A percentile compares a stretch with the other conserved stretches of the same genome.
Conservation (phyloP, 2,888 invertebrate genomes). For the Phortica magna region DNA sequence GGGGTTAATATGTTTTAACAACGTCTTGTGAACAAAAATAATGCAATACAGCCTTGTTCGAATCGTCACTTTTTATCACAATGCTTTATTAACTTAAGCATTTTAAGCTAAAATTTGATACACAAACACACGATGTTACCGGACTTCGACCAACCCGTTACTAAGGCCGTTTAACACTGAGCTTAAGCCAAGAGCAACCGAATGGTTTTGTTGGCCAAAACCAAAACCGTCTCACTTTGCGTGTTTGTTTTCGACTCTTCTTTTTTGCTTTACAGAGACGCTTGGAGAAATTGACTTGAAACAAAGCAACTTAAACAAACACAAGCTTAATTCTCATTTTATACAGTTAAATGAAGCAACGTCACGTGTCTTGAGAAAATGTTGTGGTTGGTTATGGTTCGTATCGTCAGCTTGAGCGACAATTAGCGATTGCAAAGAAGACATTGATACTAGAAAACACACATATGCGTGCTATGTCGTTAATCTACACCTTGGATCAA, state of each 20-base stretch:
- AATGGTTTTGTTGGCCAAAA: not conserved
- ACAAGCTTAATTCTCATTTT: slow-evolving; percentile 27
- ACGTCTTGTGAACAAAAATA: no score
- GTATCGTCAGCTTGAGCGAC: slow-evolving; percentile 15
- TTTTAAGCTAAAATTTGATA: no score
- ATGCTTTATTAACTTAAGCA: no score
- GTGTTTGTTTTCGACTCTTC: not conserved
- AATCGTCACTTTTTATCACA: no score
- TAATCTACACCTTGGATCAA: not conserved
- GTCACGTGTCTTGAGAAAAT: slow-evolving; percentile 8
- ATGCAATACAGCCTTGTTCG: no score
- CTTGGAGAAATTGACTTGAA: slow-evolving; percentile 42
- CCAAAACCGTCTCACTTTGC: not conserved
- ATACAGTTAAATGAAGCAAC: not conserved
- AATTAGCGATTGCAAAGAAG: not conserved
- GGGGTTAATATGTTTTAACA: no score
- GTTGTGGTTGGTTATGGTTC: slow-evolving; percentile 46
- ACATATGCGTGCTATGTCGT: not conserved
- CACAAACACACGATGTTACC: not conserved
- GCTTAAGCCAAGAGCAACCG: not conserved
- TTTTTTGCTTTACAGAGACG: slow-evolving; percentile 5
- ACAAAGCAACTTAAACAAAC: slow-evolving; percentile 9
- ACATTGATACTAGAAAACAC: not conserved
- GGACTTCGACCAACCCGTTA: not conserved
- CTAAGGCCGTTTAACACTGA: slow-evolving; percentile 5